Evolutionary conservation across 1,140 invertebrate genomes (phyloP), one percentile per base, ranked within the genome.

Genomic region (Holotrichia oblita): DNA sequence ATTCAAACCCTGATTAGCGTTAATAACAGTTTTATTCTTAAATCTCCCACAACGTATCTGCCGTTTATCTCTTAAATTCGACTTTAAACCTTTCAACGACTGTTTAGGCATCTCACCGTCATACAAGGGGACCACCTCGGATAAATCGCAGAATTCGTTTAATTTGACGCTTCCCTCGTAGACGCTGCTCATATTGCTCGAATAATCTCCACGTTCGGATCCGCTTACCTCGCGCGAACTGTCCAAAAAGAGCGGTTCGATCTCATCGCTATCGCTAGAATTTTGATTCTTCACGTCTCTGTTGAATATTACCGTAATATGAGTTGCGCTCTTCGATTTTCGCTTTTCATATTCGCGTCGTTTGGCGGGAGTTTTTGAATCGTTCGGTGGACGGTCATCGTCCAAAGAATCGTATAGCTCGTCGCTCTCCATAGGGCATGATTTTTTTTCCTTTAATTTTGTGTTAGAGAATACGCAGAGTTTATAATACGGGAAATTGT

Each of bases 331-430:
- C 27, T 10, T 69, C 44, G 73, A 79, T 75, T 79, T 79, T 79
- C 24, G 76, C 40, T 79, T 48, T 59, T 40, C 40, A 64, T 79
- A n/a, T n/a, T n/a, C n/a, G n/a, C 76, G 74, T 64, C n/a, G 14
- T 79, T 76, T 76, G 69, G 24, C 40, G 20, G 41, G 40, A 73
- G 20, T 79, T 17, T 40, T 24, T 17, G 42, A 41, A 73, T 6
- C 42, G 59, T 17, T 27, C 8, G 2, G 2, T 3, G 6, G 17
- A 44, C 42, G 9, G 14, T 82, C 81, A 55, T 82, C 81, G n/a
- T 82, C 81, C 34, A 82, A 55, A 74, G 81, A 82, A 77, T 82
- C 81, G 78, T 79, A 82, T 76, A 78, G 78, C 12, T 74, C 48
- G 10, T 82, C 81, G 44, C 40, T 42, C 10, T 82, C 81, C 79